Conservation (phyloP, 2,113 vertebrate genomes). For the Nothocercus julius region DNA sequence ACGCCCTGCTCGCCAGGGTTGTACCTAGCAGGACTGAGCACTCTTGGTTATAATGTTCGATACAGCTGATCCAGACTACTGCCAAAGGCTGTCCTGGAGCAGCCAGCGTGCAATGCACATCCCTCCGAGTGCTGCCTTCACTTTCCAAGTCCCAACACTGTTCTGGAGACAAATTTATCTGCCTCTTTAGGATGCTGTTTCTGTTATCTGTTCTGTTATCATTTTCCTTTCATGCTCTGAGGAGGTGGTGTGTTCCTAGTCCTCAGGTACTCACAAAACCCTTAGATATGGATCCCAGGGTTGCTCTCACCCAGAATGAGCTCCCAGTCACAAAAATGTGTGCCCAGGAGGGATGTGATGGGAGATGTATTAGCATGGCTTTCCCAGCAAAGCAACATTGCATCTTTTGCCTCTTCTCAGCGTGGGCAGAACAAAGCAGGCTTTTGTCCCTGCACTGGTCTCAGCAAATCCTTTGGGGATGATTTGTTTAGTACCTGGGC, state of each 20-base stretch:
- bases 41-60: neutral
- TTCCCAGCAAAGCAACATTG: neutral
- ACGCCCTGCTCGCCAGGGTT: neutral
- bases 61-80: neutral
- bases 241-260: neutral
- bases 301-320: neutral
- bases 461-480: neutral
- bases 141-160: neutral
- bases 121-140: neutral
- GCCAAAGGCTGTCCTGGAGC: neutral
- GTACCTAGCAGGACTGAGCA: neutral
- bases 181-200: neutral
- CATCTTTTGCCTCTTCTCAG: neutral
- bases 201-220: neutral
- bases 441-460: neutral
- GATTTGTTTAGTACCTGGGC: neutral
- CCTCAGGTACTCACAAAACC: neutral
- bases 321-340: neutral
- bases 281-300: neutral
- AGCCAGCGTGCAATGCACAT: fast-evolving
- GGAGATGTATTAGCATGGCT: neutral
- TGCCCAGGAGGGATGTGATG: neutral
- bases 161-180: fast-evolving
- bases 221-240: fast-evolving
- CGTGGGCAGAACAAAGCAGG: constrained; percentile 16